Base-by-base conservation (phyloP, 2,888 invertebrate genomes). In the Teleogryllus oceanicus region DNA sequence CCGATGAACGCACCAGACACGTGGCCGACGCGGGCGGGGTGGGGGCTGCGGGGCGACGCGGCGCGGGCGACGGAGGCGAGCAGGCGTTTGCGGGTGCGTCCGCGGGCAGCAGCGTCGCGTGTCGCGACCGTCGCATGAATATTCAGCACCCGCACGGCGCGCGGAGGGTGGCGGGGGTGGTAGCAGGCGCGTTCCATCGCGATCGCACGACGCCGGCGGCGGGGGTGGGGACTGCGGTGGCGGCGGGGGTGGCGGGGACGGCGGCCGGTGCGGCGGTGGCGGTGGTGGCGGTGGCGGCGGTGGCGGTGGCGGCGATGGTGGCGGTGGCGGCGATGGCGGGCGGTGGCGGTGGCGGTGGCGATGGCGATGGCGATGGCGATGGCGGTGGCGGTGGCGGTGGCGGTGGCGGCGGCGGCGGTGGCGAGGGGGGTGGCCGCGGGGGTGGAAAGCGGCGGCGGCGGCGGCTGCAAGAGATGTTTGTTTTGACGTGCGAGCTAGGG, bases 401-500 rank as follows among this genome's bases (percentile, higher is more conserved):
- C 51, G 51, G 11, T 51, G 12, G 51, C 10, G 8, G 62, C 13
- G n/a, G 16, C 4, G n/a, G 16, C 13, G 8, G 13, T 5, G 16
- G 62, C 8, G 13, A 3, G 1, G 1, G 1, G 21, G 21, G 21
- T 0, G n/a, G 13, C 0, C 0, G 62, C 13, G 5, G 16, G 0
- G n/a, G 16, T 0, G 8, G 13, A 0, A 4, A 12, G 3, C 2
- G 16, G 62, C 62, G 62, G n/a, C 62, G 16, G 62, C 16, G 1
- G 62, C 62, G 2, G 62, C 62, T 62, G 62, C 37, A 37, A 37
- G 62, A 62, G 62, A 62, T 62, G 62, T 62, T 62, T 62, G 62
- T 62, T 62, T 62, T 62, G 62, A 62, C 62, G 62, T 62, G 62
- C 62, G 62, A 62, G 62, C 62, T n/a, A n/a, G n/a, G 62, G 62